A percentile compares a stretch with the other conserved stretches of the same genome.
These are phyloP conservation scores for Tipula confusa DNA, from an alignment of 2,888 invertebrate species.

Conservation along the genomic window DNA sequence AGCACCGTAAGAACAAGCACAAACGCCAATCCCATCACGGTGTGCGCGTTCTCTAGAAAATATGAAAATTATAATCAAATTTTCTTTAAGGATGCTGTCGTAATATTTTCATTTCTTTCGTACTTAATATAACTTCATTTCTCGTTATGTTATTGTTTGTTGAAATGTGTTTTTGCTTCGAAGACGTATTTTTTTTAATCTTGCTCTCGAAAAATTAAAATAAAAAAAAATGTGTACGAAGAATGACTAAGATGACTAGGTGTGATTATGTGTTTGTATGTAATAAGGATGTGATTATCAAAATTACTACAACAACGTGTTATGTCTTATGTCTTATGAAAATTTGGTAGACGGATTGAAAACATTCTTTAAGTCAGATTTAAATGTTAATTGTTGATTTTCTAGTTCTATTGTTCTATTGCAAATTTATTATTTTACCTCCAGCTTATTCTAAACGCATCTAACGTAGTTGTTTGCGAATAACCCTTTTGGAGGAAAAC, in stretches of 20 bases:
- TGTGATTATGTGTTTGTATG: too few relatives aligned
- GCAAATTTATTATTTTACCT: too few relatives aligned
- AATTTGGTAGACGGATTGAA: too few relatives aligned
- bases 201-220: background rate
- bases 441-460: too few relatives aligned
- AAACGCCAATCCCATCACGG: background rate
- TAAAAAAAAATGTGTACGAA: background rate
- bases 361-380: too few relatives aligned
- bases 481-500: too few relatives aligned
- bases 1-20: background rate
- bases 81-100: conserved; percentile 3
- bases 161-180: background rate
- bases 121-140: conserved; percentile 3
- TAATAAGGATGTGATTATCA: background rate
- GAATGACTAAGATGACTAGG: background rate
- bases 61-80: background rate
- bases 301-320: too few relatives aligned
- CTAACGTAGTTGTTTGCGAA: too few relatives aligned
- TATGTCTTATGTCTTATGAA: too few relatives aligned
- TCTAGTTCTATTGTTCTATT: too few relatives aligned
- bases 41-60: background rate
- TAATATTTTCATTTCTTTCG: background rate
- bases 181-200: background rate
- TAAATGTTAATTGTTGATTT: too few relatives aligned
- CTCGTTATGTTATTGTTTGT: conserved; percentile 12